A percentile compares a stretch with the other conserved stretches of the same genome.
Evolutionary conservation across 2,113 vertebrate genomes (phyloP).

Genomic region (Calidris pugnax): DNA sequence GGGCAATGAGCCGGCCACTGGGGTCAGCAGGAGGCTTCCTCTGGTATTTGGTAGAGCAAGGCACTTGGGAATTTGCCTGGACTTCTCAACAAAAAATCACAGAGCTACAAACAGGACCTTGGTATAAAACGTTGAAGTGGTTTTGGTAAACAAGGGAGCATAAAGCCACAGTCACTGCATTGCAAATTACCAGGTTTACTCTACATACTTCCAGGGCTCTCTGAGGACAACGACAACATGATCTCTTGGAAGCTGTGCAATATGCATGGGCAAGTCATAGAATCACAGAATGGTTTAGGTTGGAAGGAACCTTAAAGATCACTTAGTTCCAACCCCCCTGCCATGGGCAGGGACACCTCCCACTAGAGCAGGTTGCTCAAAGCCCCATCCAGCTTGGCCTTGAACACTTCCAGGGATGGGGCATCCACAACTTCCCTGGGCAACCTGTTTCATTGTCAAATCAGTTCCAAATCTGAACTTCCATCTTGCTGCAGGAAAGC

Average conservation of each 20-base stretch:
- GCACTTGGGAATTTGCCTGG: background rate
- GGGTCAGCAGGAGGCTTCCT: background rate
- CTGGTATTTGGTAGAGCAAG: background rate
- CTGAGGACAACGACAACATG: fast-evolving
- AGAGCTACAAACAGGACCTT: background rate
- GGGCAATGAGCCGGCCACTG: background rate
- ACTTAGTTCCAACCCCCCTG: background rate
- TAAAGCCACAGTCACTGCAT: background rate
- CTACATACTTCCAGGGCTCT: background rate
- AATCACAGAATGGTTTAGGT: background rate
- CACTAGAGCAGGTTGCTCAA: background rate
- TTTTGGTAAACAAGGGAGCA: background rate
- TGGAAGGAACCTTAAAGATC: background rate
- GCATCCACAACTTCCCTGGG: background rate
- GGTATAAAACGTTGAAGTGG: background rate
- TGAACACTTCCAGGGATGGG: background rate
- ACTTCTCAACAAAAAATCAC: background rate
- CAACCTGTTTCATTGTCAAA: background rate
- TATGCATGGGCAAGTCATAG: background rate
- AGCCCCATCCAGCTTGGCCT: background rate
- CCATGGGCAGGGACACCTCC: background rate
- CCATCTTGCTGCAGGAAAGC: background rate
- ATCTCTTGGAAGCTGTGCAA: background rate
- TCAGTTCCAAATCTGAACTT: background rate
- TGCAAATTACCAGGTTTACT: background rate